A percentile compares a stretch with the other conserved stretches of the same genome.
These are phyloP conservation scores for Scarus forsteni DNA, from an alignment of 2,797 vertebrate genomes.

Conservation along the genomic window DNA sequence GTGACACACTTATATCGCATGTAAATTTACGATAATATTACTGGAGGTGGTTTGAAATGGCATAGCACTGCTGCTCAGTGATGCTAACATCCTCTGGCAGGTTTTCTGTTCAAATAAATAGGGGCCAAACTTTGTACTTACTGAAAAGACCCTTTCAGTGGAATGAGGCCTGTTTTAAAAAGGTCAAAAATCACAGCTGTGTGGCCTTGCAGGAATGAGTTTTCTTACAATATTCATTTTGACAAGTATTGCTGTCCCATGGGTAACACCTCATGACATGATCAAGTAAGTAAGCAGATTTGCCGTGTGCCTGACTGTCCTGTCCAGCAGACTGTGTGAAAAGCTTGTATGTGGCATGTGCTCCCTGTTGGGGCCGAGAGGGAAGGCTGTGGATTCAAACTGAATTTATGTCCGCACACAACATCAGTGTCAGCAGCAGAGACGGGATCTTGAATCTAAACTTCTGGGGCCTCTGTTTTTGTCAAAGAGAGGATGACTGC, in stretches of 20 bases:
- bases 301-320: constrained; percentile 72
- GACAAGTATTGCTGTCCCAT: constrained; percentile 74
- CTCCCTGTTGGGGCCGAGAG: constrained; percentile 67
- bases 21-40: too few relatives aligned
- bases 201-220: constrained; percentile 36
- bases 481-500: constrained; percentile 14
- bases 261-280: constrained; percentile 75
- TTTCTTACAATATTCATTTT: constrained; percentile 70
- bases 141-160: constrained; percentile 54
- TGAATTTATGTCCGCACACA: constrained; percentile 61
- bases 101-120: constrained; percentile 46
- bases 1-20: too few relatives aligned
- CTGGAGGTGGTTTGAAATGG: too few relatives aligned
- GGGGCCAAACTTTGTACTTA: constrained; percentile 37
- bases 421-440: constrained; percentile 54
- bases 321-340: constrained; percentile 75
- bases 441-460: constrained; percentile 16
- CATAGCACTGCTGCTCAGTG: constrained; percentile 11
- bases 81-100: constrained; percentile 47
- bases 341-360: constrained; percentile 76
- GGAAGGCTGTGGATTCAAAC: constrained; percentile 59
- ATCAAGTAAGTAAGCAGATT: constrained; percentile 80
- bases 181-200: constrained; percentile 72
- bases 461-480: constrained; percentile 19
- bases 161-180: constrained; percentile 65